Conservation (phyloP, 2,113 vertebrate species). For the Corythornis vintsioides region DNA sequence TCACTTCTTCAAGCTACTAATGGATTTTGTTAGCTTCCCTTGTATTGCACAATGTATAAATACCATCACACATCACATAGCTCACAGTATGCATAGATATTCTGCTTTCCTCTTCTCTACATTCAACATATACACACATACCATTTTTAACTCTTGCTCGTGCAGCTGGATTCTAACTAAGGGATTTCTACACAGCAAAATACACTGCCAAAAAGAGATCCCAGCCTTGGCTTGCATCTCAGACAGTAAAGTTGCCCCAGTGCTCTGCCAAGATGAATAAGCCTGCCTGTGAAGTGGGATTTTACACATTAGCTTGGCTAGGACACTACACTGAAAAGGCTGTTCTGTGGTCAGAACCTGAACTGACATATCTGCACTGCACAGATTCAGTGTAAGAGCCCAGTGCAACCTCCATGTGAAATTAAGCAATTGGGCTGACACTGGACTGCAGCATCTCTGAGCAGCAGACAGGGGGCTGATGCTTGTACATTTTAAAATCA, state of each 20-base stretch:
- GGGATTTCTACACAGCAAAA: neutral
- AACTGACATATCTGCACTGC: neutral
- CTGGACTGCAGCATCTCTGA: neutral
- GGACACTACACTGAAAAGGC: neutral
- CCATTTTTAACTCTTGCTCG: neutral
- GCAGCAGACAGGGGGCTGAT: neutral
- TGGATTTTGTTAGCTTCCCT: neutral
- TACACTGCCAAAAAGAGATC: neutral
- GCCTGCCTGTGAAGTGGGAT: neutral
- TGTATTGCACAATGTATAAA: neutral
- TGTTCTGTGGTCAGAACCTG: neutral
- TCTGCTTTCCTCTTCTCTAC: neutral
- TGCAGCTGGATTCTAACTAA: neutral
- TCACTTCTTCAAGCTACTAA: neutral
- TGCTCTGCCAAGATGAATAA: neutral
- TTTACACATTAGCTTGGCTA: neutral
- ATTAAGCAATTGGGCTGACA: neutral
- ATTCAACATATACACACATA: neutral
- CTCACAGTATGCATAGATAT: neutral
- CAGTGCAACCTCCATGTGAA: neutral
- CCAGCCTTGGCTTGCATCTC: neutral
- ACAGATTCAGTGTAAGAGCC: neutral
- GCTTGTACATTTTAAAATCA: neutral
- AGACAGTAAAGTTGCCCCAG: neutral
- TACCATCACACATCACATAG: neutral